Conservation (phyloP, 2,113 vertebrate genomes). For the Microtus ochrogaster region DNA sequence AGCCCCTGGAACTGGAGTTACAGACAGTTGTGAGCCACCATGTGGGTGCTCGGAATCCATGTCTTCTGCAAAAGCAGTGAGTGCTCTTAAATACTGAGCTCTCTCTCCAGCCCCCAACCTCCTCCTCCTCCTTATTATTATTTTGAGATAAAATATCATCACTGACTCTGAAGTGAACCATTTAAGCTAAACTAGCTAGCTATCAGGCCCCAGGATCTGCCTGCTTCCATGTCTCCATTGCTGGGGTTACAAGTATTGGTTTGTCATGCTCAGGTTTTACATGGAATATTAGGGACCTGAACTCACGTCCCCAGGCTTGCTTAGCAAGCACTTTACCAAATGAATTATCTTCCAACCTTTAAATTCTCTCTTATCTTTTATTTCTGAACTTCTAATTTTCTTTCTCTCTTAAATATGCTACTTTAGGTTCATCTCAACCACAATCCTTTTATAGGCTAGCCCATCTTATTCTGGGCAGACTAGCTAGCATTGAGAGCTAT, state of each 20-base stretch:
- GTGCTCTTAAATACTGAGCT: not conserved
- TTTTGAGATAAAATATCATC: not conserved
- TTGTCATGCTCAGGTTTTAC: not conserved
- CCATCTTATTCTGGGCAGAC: not conserved
- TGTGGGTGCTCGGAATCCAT: not conserved
- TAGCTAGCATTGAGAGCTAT: not conserved
- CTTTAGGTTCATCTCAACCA: not conserved
- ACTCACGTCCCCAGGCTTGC: no score
- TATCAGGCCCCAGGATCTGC: not conserved
- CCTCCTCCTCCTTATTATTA: no score
- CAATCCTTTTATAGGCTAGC: not conserved
- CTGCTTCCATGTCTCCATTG: not conserved
- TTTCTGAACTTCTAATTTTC: constrained; percentile 9
- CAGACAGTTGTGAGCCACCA: not conserved
- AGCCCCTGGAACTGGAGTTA: not conserved
- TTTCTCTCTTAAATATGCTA: not conserved
- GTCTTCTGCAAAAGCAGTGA: not conserved
- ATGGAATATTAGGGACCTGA: not conserved
- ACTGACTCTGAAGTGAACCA: not conserved
- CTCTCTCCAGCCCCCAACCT: not conserved
- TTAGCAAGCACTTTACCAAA: not conserved
- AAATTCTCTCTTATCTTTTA: not conserved
- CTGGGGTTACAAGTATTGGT: not conserved
- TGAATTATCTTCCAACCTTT: not conserved
- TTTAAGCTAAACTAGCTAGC: not conserved